phyloP scores from a whole-genome alignment of 2,888 invertebrate species.

The Amblyteles armatorius region DNA sequence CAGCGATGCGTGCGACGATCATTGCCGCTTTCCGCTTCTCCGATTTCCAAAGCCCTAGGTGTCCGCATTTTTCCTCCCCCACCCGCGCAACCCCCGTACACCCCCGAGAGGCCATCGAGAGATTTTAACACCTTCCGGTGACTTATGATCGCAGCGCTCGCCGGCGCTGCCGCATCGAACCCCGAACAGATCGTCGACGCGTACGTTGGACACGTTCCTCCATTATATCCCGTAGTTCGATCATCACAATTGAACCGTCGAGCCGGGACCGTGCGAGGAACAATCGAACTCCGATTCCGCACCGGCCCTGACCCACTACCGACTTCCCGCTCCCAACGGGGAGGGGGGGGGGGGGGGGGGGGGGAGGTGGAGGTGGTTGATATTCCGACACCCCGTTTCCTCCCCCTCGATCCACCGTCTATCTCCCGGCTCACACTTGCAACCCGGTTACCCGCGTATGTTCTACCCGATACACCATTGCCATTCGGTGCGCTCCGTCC shows the following conservation, averaged over 20 bases:
- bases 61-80: neutral
- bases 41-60: slow-evolving; percentile 30
- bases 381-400: slow-evolving; percentile 28
- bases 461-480: slow-evolving; percentile 31
- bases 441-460: slow-evolving; percentile 15
- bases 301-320: slow-evolving; percentile 54
- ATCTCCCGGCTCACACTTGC: slow-evolving; percentile 14
- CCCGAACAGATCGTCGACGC: neutral
- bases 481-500: slow-evolving; percentile 1
- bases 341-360: neutral
- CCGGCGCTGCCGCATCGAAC: neutral
- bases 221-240: slow-evolving; percentile 34
- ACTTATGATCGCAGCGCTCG: neutral
- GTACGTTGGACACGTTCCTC: slow-evolving; percentile 12
- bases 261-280: slow-evolving; percentile 24
- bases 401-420: neutral
- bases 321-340: slow-evolving; percentile 13
- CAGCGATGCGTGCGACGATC: slow-evolving; percentile 55
- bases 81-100: neutral
- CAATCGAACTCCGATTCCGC: slow-evolving; percentile 48
- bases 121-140: slow-evolving; percentile 37
- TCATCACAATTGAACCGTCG: slow-evolving; percentile 45
- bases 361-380: slow-evolving; percentile 1
- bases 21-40: slow-evolving; percentile 59
- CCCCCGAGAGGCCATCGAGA: neutral